A percentile compares a stretch with the other conserved stretches of the same genome.
Evolutionary conservation across 2,797 vertebrate genomes (phyloP).

Genomic region (Sebastes matsubarae): DNA sequence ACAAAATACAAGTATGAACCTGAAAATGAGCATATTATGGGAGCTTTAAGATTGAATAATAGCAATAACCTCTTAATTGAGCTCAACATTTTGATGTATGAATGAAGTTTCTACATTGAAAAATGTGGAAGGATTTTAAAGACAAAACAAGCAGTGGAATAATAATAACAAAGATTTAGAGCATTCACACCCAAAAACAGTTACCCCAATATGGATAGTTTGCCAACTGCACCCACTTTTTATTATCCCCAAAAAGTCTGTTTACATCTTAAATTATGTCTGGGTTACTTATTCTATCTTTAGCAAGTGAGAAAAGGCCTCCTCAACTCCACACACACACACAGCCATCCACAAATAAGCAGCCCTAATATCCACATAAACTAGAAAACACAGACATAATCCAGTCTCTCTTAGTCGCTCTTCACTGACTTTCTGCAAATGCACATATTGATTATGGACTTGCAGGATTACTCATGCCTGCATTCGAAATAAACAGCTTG

Average conservation of each 20-base stretch:
- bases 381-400: slow-evolving; percentile 37
- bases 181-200: not conserved
- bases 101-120: not conserved
- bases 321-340: not conserved
- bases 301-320: not conserved
- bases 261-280: slow-evolving; percentile 7
- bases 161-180: not conserved
- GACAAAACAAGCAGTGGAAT: not conserved
- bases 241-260: not conserved
- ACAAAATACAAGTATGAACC: too few relatives aligned
- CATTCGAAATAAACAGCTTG: slow-evolving; percentile 7
- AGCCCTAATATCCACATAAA: slow-evolving; percentile 6
- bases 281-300: not conserved
- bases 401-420: not conserved
- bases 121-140: not conserved
- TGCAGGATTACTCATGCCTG: slow-evolving; percentile 29
- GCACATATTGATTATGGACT: slow-evolving; percentile 47
- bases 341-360: slow-evolving; percentile 10
- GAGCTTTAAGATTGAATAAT: not conserved
- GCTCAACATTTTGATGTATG: not conserved
- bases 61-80: not conserved
- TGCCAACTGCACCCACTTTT: not conserved
- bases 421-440: slow-evolving; percentile 24
- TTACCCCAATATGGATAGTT: not conserved
- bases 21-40: too few relatives aligned